A percentile compares a stretch with the other conserved stretches of the same genome.
phyloP scores from a whole-genome alignment of 2,888 invertebrate genomes.

The Fragum whitleyi region DNA sequence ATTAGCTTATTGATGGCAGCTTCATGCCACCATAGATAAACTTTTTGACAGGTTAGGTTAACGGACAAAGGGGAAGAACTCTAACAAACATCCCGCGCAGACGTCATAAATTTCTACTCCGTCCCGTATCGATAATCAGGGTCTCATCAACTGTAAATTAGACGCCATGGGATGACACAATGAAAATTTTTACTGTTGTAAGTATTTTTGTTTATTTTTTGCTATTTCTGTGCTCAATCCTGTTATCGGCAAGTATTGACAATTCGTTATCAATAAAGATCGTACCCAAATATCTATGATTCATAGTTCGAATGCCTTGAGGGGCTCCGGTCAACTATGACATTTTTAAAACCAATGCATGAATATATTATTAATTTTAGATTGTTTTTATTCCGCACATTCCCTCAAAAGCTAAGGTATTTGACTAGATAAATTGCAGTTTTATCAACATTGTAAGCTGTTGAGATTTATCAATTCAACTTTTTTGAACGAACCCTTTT shows the following conservation, averaged over 20 bases:
- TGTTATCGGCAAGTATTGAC: not conserved
- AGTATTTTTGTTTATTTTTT: not conserved
- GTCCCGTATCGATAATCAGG: not conserved
- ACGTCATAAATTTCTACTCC: slow-evolving; percentile 7
- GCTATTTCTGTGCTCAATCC: not conserved
- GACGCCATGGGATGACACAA: not conserved
- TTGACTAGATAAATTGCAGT: too few relatives aligned
- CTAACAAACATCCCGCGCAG: not conserved
- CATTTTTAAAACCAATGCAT: too few relatives aligned
- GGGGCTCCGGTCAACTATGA: not conserved
- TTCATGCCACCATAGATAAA: too few relatives aligned
- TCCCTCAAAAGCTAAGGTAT: too few relatives aligned
- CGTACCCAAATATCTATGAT: not conserved
- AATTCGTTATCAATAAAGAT: not conserved
- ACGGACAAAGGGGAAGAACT: slow-evolving; percentile 9
- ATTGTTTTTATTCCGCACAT: too few relatives aligned
- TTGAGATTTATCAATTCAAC: too few relatives aligned
- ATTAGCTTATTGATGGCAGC: too few relatives aligned
- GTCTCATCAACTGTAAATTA: not conserved
- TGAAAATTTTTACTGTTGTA: not conserved
- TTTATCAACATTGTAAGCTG: too few relatives aligned
- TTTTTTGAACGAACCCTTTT: too few relatives aligned
- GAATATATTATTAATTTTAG: too few relatives aligned
- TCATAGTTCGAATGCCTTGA: not conserved
- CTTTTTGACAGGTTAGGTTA: not conserved